These are phyloP conservation scores for Podotricha telesiphe DNA, from an alignment of 2,888 invertebrate species.

Conservation along the genomic window DNA sequence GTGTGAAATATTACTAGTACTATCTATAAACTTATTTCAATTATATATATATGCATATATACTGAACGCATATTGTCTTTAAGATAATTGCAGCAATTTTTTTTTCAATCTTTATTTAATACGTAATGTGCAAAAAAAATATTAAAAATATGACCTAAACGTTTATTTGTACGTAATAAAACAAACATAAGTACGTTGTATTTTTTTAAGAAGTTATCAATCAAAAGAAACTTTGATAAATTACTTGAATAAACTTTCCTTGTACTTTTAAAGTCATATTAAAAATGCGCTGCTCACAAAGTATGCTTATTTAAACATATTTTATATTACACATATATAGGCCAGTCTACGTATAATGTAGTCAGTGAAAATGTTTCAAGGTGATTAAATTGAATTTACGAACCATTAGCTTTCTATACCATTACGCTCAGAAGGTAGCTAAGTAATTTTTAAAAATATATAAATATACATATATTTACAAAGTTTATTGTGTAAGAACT, in stretches of 20 bases:
- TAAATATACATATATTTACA: too few species aligned
- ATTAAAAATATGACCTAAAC: too few species aligned
- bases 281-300: neutral
- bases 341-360: neutral
- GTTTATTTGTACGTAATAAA: neutral
- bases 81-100: too few species aligned
- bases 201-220: neutral
- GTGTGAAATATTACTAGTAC: too few species aligned
- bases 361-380: neutral
- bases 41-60: too few species aligned
- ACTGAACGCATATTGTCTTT: too few species aligned
- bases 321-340: neutral
- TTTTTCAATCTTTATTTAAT: too few species aligned
- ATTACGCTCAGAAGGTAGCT: neutral
- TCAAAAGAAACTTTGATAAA: neutral
- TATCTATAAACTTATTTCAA: too few species aligned
- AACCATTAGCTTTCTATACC: neutral
- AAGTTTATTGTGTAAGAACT: too few species aligned
- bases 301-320: neutral
- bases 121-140: too few species aligned
- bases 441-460: neutral
- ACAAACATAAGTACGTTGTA: neutral
- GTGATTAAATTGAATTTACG: neutral
- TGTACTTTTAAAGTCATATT: slow-evolving; percentile 12
- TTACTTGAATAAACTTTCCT: slow-evolving; percentile 8